A percentile compares a stretch with the other conserved stretches of the same genome.
These are phyloP conservation scores for Nerophis ophidion DNA, from an alignment of 2,113 vertebrate species.

Conservation along the genomic window DNA sequence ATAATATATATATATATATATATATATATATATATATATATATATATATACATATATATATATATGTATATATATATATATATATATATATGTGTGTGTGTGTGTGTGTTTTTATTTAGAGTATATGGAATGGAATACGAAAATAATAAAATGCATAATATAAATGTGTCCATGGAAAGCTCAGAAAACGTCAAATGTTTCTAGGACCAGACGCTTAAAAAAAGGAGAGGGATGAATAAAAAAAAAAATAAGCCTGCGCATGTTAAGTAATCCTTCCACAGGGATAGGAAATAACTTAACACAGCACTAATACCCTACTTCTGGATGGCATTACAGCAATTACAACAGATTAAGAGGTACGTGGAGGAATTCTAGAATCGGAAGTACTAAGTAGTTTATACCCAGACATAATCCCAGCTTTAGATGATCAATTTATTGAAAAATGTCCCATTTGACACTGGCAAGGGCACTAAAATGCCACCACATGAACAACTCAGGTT, in stretches of 20 bases:
- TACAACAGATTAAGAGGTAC: constrained; percentile 27
- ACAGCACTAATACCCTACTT: constrained; percentile 13
- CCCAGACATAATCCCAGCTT: constrained; percentile 39
- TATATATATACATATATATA: too few relatives aligned
- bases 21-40: too few relatives aligned
- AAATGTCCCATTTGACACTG: constrained; percentile 59
- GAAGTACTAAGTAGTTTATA: constrained; percentile 40
- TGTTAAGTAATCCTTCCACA: constrained; percentile 26
- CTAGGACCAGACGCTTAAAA: neutral
- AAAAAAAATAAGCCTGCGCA: neutral
- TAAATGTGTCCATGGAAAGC: too few relatives aligned
- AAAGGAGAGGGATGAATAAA: constrained; percentile 23
- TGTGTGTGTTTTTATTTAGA: too few relatives aligned
- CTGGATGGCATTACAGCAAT: constrained; percentile 38
- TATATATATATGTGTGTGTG: too few relatives aligned
- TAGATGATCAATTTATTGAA: constrained; percentile 57
- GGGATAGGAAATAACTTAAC: constrained; percentile 30
- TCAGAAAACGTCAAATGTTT: neutral
- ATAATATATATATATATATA: too few relatives aligned
- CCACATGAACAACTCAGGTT: constrained; percentile 67
- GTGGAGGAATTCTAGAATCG: constrained; percentile 29
- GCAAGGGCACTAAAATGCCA: constrained; percentile 43
- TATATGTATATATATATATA: too few relatives aligned
- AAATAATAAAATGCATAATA: too few relatives aligned
- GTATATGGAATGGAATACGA: too few relatives aligned